Conservation (phyloP, 2,888 invertebrate genomes). For the Scaptodrosophila latifasciaeformis region DNA sequence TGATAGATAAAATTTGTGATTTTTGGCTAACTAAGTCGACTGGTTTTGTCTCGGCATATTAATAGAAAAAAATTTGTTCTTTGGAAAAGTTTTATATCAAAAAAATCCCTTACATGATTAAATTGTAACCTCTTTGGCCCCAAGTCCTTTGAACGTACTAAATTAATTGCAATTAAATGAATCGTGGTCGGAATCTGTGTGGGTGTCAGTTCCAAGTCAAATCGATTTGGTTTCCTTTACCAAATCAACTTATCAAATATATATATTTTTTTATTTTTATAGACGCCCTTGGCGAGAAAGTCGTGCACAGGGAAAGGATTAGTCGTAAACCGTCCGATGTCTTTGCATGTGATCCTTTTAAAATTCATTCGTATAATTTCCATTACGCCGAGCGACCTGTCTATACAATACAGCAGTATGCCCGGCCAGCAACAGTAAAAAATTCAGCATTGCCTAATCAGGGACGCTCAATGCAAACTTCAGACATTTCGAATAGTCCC, state of each 20-base stretch:
- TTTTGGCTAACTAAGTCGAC: slow-evolving; percentile 1
- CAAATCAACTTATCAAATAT: background rate
- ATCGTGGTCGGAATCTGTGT: slow-evolving; percentile 32
- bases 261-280: background rate
- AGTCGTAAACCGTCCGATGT: slow-evolving; percentile 37
- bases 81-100: slow-evolving; percentile 13
- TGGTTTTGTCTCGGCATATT: background rate
- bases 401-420: slow-evolving; percentile 40
- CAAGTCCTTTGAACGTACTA: slow-evolving; percentile 19
- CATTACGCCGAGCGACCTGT: slow-evolving; percentile 66
- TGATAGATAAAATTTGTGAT: slow-evolving; percentile 1
- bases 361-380: slow-evolving; percentile 70
- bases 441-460: too few relatives aligned
- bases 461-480: too few relatives aligned
- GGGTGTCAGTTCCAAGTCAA: background rate
- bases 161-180: slow-evolving; percentile 46
- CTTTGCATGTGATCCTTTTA: slow-evolving; percentile 70
- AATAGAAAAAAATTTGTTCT: slow-evolving; percentile 9
- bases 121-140: slow-evolving; percentile 17
- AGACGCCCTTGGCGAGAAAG: slow-evolving; percentile 25
- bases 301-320: slow-evolving; percentile 34
- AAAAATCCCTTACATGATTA: background rate
- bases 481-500: too few relatives aligned
- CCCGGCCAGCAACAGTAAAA: slow-evolving; percentile 13
- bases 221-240: slow-evolving; percentile 14